Evolutionary conservation across 2,888 invertebrate species (phyloP).

Genomic region (Parnassius glacialis): DNA sequence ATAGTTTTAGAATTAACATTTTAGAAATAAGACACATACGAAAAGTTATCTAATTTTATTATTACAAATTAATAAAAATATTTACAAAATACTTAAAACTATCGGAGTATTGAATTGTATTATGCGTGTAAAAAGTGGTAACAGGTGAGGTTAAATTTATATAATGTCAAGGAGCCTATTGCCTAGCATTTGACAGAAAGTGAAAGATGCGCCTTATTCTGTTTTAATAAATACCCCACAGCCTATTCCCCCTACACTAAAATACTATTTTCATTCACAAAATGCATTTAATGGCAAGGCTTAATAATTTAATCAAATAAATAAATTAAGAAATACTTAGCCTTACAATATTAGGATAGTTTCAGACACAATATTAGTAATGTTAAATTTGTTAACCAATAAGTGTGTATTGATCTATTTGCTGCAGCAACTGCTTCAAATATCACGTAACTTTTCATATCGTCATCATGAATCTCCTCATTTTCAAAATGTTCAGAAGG

Average conservation of each 20-base stretch:
- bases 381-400: constrained; percentile 45
- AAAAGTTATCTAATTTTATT: constrained; percentile 40
- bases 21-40: not conserved
- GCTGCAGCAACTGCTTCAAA: constrained; percentile 38
- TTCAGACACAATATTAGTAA: constrained; percentile 48
- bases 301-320: constrained; percentile 66
- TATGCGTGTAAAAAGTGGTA: constrained; percentile 60
- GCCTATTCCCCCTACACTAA: constrained; percentile 35
- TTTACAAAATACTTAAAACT: constrained; percentile 69
- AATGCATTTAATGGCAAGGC: constrained; percentile 77
- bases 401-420: constrained; percentile 26
- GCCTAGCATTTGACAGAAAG: constrained; percentile 18
- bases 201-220: not conserved
- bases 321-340: constrained; percentile 55
- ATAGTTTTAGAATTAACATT: no score
- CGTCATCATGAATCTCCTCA: constrained; percentile 42
- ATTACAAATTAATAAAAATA: constrained; percentile 56
- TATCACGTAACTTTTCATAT: constrained; percentile 54
- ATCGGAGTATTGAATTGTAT: constrained; percentile 75
- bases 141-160: constrained; percentile 48
- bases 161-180: constrained; percentile 30
- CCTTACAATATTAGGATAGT: constrained; percentile 32
- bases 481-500: constrained; percentile 35
- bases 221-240: constrained; percentile 36
- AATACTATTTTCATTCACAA: constrained; percentile 43